Evolutionary conservation across 2,113 vertebrate species (phyloP).

Genomic region (Tricholaema leucomelas): DNA sequence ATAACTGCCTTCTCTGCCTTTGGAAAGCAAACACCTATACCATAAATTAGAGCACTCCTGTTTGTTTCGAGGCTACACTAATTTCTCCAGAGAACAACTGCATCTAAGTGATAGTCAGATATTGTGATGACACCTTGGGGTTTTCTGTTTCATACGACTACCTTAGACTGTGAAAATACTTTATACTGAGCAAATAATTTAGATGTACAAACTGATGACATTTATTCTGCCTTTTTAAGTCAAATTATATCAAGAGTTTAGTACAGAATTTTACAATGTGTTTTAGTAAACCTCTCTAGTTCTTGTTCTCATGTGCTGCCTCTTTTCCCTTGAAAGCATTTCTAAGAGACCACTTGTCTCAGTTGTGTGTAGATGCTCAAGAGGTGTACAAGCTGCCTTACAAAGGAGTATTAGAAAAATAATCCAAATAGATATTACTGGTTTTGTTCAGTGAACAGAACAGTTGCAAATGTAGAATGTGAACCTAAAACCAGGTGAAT

Average conservation of each 20-base stretch:
- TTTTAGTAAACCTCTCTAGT: neutral
- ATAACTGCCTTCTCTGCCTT: neutral
- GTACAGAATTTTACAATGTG: neutral
- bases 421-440: neutral
- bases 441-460: neutral
- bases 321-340: neutral
- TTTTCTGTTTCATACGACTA: neutral
- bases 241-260: neutral
- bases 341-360: neutral
- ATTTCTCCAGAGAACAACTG: neutral
- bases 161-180: neutral
- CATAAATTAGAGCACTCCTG: neutral
- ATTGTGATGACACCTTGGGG: neutral
- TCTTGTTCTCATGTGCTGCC: neutral
- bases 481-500: neutral
- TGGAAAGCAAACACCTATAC: neutral
- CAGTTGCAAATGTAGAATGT: neutral
- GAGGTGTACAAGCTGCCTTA: neutral
- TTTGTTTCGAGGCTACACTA: neutral
- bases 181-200: neutral
- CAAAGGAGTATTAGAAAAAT: neutral
- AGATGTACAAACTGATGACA: neutral
- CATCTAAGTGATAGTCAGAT: neutral
- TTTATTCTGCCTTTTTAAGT: neutral
- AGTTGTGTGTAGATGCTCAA: accelerated